Base-by-base conservation (phyloP, 2,797 vertebrate genomes). In the Gymnoscopelus braueri region DNA sequence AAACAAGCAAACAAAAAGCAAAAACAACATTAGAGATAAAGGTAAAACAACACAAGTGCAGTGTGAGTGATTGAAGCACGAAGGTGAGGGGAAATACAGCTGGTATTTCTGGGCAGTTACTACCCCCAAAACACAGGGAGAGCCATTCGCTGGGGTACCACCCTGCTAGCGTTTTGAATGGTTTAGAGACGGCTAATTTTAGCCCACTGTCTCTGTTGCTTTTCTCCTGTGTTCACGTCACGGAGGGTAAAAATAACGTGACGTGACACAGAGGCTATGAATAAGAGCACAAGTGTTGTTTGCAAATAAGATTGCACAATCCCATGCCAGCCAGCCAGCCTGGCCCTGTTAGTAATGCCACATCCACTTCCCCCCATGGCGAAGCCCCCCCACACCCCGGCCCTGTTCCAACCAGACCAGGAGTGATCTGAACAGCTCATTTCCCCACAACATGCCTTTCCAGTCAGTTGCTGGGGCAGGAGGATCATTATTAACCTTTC, bases 281-380 rank as follows among this genome's bases (percentile, higher is more conserved):
- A 92, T 92, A 92, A 91, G 85, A 88, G 83, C 87, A 69, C 91
- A 90, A 92, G 90, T 92, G 91, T 88, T 93, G 92, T 94, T 94
- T 94, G 92, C 92, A 94, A 94, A 94, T 93, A 93, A 79, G 90
- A 94, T 93, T 94, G 91, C 90, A 90, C 93, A 94, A 93, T 93
- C 85, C 79, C 75, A 74, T 63, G 39, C 39, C 39, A 44, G 39
- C 75, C 75, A 88, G 86, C 76, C 79, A 84, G 72, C 75, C 84
- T 44, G 83, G 84, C 86, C 87, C 83, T 80, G 78, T 67, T 60
- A 79, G 57, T 87, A 90, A 90, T 88, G 78, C 88, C 88, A 79
- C 84, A 67, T 83, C 80, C 77, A 80, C 84, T 74, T 82, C 60
- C 57, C 57, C 50, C 62, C 51, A 29, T 8, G 54, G 77, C 85